These are phyloP conservation scores for Orchesella flavescens DNA, from an alignment of 2,888 invertebrate species.

Conservation along the genomic window DNA sequence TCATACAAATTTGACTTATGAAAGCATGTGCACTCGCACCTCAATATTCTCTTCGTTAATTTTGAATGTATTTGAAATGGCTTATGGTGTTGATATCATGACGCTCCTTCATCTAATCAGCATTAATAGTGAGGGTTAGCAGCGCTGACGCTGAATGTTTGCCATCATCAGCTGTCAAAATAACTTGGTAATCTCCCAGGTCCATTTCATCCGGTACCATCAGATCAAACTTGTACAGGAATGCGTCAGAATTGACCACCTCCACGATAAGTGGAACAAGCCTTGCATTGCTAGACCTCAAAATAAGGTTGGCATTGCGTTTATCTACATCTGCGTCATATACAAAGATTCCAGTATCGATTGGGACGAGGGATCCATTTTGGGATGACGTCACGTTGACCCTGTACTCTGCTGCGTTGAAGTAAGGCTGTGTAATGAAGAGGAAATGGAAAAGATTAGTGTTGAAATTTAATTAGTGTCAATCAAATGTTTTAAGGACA, in stretches of 20 bases:
- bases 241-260: not conserved
- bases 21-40: no score
- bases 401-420: not conserved
- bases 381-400: not conserved
- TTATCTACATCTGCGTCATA: slow-evolving; percentile 18
- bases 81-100: no score
- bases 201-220: not conserved
- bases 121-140: not conserved
- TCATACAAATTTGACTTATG: no score
- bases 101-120: not conserved
- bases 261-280: not conserved
- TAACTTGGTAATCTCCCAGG: slow-evolving; percentile 10
- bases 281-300: slow-evolving; percentile 21
- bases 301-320: slow-evolving; percentile 3
- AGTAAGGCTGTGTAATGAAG: not conserved
- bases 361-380: not conserved
- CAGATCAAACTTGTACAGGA: not conserved
- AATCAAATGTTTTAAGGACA: no score
- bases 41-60: no score
- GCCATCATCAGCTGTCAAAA: slow-evolving; percentile 40
- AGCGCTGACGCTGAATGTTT: slow-evolving; percentile 13
- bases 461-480: no score
- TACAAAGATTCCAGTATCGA: slow-evolving; percentile 4
- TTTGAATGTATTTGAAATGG: no score
- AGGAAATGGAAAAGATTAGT: no score